A percentile compares a stretch with the other conserved stretches of the same genome.
Conservation (phyloP, 1,140 invertebrate species). For the Dendroctonus valens region DNA sequence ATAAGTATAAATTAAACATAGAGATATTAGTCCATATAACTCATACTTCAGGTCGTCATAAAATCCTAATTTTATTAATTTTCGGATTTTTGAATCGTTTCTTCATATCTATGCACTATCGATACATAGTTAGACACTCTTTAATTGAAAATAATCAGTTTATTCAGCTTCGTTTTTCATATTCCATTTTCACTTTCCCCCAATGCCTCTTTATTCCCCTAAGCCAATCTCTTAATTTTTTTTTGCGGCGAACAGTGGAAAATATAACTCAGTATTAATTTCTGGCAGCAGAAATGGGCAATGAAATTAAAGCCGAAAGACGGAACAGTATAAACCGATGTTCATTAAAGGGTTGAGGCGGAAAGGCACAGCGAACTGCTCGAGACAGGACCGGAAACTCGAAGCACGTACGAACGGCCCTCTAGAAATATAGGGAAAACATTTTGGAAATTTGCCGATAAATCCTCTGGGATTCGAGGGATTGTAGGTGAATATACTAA, state of each 20-base stretch:
- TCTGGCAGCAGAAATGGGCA: constrained; percentile 34
- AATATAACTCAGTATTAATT: constrained; percentile 37
- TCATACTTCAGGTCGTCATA: too few relatives aligned
- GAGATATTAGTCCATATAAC: too few relatives aligned
- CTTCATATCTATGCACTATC: too few relatives aligned
- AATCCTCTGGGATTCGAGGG: neutral
- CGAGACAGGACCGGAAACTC: constrained; percentile 31
- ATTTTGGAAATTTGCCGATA: constrained; percentile 23
- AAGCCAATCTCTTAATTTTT: constrained; percentile 30
- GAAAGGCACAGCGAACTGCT: constrained; percentile 28
- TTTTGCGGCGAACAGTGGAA: constrained; percentile 19
- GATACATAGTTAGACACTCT: too few relatives aligned
- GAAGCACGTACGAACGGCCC: constrained; percentile 27
- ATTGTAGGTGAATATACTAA: too few relatives aligned
- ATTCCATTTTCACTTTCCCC: neutral
- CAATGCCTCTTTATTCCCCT: constrained; percentile 1
- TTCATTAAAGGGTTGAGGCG: constrained; percentile 33
- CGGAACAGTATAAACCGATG: constrained; percentile 37
- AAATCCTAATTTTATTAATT: too few relatives aligned
- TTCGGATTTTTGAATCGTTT: too few relatives aligned
- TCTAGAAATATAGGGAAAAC: constrained; percentile 27
- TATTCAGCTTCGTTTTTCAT: too few relatives aligned
- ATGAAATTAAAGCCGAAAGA: constrained; percentile 41
- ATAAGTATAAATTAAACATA: too few relatives aligned
- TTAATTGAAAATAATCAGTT: too few relatives aligned